Percentiles rank a stretch among this genome's conserved stretches.
phyloP scores from a whole-genome alignment of 2,797 vertebrate species.

The Falco naumanni region DNA sequence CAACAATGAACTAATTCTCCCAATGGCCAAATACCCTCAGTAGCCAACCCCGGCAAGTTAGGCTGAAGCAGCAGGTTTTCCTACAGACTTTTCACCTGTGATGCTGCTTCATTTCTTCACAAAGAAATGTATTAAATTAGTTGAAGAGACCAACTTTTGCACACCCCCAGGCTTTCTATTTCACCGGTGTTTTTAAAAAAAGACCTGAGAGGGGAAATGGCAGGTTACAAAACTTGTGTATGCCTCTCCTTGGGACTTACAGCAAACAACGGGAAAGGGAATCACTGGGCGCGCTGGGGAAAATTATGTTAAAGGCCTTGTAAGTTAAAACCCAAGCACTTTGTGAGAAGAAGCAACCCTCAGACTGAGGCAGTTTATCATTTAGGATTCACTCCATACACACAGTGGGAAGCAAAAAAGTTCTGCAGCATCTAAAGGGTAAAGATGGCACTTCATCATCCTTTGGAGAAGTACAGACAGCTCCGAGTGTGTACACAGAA shows the following conservation, averaged over 20 bases:
- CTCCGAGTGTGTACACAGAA: neutral
- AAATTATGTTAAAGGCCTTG: neutral
- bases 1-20: conserved; percentile 6
- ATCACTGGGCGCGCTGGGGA: neutral
- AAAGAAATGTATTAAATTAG: neutral
- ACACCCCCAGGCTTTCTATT: neutral
- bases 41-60: neutral
- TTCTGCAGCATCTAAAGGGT: neutral
- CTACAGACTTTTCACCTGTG: neutral
- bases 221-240: neutral
- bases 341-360: neutral
- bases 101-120: neutral
- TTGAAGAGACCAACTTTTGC: neutral
- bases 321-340: neutral
- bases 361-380: neutral
- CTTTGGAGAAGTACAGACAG: neutral
- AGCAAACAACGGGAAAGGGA: neutral
- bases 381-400: neutral
- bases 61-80: neutral
- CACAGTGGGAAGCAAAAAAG: neutral
- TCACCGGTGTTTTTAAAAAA: neutral
- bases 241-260: neutral
- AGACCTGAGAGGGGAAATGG: neutral
- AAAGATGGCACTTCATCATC: neutral
- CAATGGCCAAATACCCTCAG: neutral